Conservation (phyloP, 2,888 invertebrate genomes). For the Escarpia spicata region DNA sequence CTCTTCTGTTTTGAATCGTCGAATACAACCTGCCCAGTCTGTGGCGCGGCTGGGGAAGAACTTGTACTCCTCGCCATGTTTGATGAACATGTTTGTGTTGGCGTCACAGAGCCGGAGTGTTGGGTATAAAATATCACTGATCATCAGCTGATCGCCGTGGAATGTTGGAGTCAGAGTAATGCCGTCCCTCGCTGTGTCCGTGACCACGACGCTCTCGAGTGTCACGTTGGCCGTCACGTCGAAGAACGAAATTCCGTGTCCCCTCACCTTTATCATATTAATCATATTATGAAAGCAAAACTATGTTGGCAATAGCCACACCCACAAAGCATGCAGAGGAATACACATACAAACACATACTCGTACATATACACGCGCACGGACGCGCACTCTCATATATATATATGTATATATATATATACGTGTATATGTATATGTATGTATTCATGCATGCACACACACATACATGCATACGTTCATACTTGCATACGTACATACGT, state of each 20-base stretch:
- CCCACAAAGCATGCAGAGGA: too few species aligned
- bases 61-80: background rate
- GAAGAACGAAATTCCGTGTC: background rate
- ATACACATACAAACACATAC: too few species aligned
- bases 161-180: background rate
- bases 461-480: background rate
- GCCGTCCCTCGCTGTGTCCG: background rate
- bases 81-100: background rate
- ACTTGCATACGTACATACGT: background rate
- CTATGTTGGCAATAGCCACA: too few species aligned
- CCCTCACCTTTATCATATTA: background rate
- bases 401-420: background rate
- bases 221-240: conserved; percentile 16
- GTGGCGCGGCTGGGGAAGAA: background rate
- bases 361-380: too few species aligned
- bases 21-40: background rate
- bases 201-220: background rate
- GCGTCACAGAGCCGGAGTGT: background rate
- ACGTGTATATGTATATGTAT: background rate
- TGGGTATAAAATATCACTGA: background rate
- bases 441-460: background rate
- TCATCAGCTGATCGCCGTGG: background rate
- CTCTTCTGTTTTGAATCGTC: background rate
- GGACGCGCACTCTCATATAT: background rate
- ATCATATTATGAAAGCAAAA: too few species aligned